Evolutionary conservation across 2,113 vertebrate genomes (phyloP), one percentile per base, ranked within the genome.

Genomic region (Xenotilapia longispinis): DNA sequence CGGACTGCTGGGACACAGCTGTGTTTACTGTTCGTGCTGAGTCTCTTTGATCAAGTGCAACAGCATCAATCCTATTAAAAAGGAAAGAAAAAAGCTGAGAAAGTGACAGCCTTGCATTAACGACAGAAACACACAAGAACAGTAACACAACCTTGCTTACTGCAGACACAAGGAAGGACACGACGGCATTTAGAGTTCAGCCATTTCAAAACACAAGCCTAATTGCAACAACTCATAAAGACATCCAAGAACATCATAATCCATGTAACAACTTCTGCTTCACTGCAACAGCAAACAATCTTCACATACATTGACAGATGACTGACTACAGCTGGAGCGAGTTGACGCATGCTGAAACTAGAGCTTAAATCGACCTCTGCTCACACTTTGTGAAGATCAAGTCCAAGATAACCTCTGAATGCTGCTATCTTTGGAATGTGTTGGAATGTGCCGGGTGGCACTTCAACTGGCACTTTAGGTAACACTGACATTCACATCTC

Each of bases 341-440:
- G 45, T 51, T 78, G 26, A 78, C 45, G 19, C 26, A 0, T 51
- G 28, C 14, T 4, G 11, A 51, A 2, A 49, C 49, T 10, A 23
- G 28, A 28, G 7, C 9, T n/a, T 10, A 33, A 38, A 53, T 87
- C n/a, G 5, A 31, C n/a, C 54, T 87, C 57, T 70, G 70, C 40
- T 92, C 81, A 73, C 81, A 68, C 57, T 40, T 33, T 19, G 38
- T 54, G 45, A 58, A 84, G 82, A 9, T 81, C 6, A 14, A 49
- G 70, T 89, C 54, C 65, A 40, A 85, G 60, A 70, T 68, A 40
- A 84, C 49, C 21, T 89, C 73, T 42, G 47, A 81, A 33, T n/a
- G 28, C 60, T 38, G 88, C 85, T 63, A 92, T 95, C 94, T 96
- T 96, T 96, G 96, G 95, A 96, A 96, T 96, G 94, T 95, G 80